phyloP scores from a whole-genome alignment of 2,797 vertebrate species.

The Kryptopterus vitreolus region DNA sequence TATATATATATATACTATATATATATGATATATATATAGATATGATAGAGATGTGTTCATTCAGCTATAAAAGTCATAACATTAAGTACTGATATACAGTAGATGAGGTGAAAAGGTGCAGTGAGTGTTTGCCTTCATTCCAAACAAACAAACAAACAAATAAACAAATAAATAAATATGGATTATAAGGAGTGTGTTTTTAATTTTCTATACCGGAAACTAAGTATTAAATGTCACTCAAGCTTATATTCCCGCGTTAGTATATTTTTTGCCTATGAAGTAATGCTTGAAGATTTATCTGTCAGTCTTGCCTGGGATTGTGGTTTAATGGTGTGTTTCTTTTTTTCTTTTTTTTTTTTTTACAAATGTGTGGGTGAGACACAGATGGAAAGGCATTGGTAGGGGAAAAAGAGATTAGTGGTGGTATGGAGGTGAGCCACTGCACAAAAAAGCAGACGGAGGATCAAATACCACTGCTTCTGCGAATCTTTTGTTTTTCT shows the following conservation, averaged over 20 bases:
- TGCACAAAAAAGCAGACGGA: constrained; percentile 30
- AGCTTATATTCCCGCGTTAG: background rate
- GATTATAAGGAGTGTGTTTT: background rate
- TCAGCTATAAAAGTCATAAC: too few species aligned
- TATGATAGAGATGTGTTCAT: too few species aligned
- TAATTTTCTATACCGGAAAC: background rate
- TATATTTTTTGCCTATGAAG: background rate
- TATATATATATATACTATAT: too few species aligned
- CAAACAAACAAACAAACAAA: too few species aligned
- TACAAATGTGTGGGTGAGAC: background rate
- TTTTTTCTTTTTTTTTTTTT: background rate
- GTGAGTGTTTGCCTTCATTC: too few species aligned
- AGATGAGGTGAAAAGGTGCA: too few species aligned
- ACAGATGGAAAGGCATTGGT: background rate
- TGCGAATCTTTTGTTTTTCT: constrained; percentile 44
- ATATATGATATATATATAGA: too few species aligned
- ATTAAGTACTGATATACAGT: too few species aligned
- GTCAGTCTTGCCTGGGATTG: constrained; percentile 14
- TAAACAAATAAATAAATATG: background rate
- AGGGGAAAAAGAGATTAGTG: constrained; percentile 25
- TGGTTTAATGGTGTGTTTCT: background rate
- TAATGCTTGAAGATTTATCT: background rate
- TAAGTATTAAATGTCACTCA: background rate
- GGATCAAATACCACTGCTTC: constrained; percentile 37
- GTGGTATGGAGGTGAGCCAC: constrained; percentile 27